Conservation (phyloP, 2,797 vertebrate species). For the Alca torda region DNA sequence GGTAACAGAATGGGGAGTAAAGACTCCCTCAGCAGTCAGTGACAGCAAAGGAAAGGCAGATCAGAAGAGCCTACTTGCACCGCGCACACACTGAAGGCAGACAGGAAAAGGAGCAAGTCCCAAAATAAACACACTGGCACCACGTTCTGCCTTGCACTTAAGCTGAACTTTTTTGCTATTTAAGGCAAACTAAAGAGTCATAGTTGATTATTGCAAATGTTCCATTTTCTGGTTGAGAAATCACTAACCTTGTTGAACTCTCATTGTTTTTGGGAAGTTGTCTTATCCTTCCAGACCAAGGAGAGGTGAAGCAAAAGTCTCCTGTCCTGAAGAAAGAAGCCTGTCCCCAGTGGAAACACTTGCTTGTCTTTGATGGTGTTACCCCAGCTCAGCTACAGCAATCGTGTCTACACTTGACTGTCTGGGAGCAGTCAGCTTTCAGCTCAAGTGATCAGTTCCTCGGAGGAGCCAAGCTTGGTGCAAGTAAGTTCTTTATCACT, state of each 20-base stretch:
- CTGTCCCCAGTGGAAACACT: slow-evolving; percentile 76
- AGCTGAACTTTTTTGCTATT: neutral
- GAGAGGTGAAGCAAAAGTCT: slow-evolving; percentile 66
- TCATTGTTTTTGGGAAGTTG: slow-evolving; percentile 62
- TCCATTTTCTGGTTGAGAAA: neutral
- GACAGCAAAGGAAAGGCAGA: neutral
- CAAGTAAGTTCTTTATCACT: slow-evolving; percentile 39
- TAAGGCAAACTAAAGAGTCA: neutral
- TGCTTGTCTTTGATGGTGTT: slow-evolving; percentile 75
- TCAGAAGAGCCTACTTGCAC: neutral
- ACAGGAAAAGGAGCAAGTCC: neutral
- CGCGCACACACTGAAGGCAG: neutral
- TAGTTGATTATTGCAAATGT: neutral
- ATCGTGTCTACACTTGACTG: slow-evolving; percentile 68
- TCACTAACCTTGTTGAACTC: neutral
- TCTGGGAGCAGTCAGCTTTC: slow-evolving; percentile 74
- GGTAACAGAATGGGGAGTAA: neutral
- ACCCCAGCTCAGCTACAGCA: slow-evolving; percentile 68
- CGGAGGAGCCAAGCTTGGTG: slow-evolving; percentile 59
- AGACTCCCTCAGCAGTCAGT: neutral
- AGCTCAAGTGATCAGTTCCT: slow-evolving; percentile 62
- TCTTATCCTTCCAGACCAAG: slow-evolving; percentile 71
- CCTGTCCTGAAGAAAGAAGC: slow-evolving; percentile 70
- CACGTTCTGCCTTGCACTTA: neutral
- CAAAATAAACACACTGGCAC: neutral